Percentiles rank a stretch among this genome's conserved stretches.
Conservation (phyloP, 2,888 invertebrate genomes). For the Alentia gelatinosa region DNA sequence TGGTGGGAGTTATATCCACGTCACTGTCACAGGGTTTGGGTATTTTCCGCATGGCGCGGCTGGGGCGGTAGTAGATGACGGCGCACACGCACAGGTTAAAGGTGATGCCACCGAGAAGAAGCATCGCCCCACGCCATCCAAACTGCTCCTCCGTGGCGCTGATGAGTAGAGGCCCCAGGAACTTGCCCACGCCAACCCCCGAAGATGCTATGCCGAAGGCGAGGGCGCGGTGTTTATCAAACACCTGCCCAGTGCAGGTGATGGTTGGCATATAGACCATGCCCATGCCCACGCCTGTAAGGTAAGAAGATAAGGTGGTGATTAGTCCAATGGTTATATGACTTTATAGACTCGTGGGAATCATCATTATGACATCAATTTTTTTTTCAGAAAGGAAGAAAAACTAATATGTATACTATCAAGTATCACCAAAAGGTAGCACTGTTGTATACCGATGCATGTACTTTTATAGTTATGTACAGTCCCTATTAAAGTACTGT, state of each 20-base stretch:
- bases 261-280: conserved; percentile 58
- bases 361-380: too few species aligned
- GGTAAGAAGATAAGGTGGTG: neutral
- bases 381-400: too few species aligned
- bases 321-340: too few species aligned
- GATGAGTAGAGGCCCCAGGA: conserved; percentile 56
- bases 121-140: conserved; percentile 61
- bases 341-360: too few species aligned
- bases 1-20: neutral
- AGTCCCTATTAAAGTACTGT: too few species aligned
- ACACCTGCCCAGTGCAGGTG: conserved; percentile 57
- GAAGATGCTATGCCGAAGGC: conserved; percentile 59
- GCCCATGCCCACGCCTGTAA: conserved; percentile 60
- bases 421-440: too few species aligned
- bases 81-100: conserved; percentile 54
- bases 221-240: conserved; percentile 57
- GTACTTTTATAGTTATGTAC: too few species aligned
- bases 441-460: too few species aligned
- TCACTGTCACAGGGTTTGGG: neutral
- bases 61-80: neutral
- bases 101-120: conserved; percentile 56
- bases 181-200: conserved; percentile 59
- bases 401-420: too few species aligned
- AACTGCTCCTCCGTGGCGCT: conserved; percentile 35
- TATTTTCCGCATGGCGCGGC: neutral